A percentile compares a stretch with the other conserved stretches of the same genome.
Evolutionary conservation across 2,797 vertebrate genomes (phyloP).

Genomic region (Parauchenoglanis ngamensis): DNA sequence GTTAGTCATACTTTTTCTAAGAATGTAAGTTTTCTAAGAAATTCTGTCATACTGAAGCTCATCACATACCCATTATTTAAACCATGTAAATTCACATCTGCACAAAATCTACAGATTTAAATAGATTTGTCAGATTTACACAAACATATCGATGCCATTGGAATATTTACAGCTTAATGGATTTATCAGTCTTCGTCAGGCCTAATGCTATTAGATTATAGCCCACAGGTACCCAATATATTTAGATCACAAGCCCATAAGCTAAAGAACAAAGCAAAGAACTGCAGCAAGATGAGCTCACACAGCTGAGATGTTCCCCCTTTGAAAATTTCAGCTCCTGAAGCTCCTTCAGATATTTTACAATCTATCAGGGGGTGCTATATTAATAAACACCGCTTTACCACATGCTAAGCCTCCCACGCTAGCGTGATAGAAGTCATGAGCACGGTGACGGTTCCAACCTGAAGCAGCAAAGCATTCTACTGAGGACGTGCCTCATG

Average conservation of each 20-base stretch:
- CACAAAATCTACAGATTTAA: neutral
- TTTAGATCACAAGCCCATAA: slow-evolving; percentile 9
- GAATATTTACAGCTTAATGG: neutral
- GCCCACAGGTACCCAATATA: neutral
- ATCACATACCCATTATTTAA: neutral
- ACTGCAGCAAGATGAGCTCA: slow-evolving; percentile 64
- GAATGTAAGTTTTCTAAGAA: neutral
- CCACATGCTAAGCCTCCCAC: slow-evolving; percentile 56
- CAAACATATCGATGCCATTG: neutral
- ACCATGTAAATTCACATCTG: neutral
- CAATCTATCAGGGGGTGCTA: slow-evolving; percentile 54
- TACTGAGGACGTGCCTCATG: slow-evolving; percentile 45
- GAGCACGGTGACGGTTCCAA: slow-evolving; percentile 43
- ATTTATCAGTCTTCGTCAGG: neutral
- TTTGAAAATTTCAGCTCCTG: slow-evolving; percentile 51
- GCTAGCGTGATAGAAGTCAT: slow-evolving; percentile 54
- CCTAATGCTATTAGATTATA: slow-evolving; percentile 9
- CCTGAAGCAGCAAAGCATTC: slow-evolving; percentile 34
- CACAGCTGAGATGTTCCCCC: slow-evolving; percentile 62
- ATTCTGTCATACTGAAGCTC: neutral
- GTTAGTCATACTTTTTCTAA: neutral
- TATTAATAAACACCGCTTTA: slow-evolving; percentile 63
- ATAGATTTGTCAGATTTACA: slow-evolving; percentile 6
- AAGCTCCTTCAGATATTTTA: slow-evolving; percentile 63
- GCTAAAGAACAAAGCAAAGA: slow-evolving; percentile 53